Base-by-base conservation (phyloP, 1,140 invertebrate species). In the Drosophila ambigua region DNA sequence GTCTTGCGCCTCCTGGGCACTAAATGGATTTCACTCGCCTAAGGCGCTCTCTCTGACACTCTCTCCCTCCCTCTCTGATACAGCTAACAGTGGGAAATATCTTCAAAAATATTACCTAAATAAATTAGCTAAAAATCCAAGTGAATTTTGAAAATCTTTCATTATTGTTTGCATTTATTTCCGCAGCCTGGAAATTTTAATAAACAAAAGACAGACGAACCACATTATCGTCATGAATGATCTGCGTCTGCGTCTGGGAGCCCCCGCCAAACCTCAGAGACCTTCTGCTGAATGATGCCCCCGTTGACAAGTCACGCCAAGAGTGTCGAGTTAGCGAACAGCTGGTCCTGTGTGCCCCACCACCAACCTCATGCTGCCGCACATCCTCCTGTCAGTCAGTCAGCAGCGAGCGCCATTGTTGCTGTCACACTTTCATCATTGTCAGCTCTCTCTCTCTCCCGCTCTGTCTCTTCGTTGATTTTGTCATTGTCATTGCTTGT, bases 401-500 rank as follows among this genome's bases (percentile, higher is more conserved):
- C 54, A 44, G 23, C 46, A 23, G 20, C 72, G 16, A 59, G 57
- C 73, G 58, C 62, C 78, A 72, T 78, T 85, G 83, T 87, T 62
- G 58, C 66, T 84, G 81, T 85, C 81, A 85, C 81, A 85, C 81
- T 84, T 77, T 20, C 20, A 81, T 81, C 81, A 81, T 74, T 87
- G 82, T 83, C 79, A 87, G 82, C 60, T 62, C 66, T 58, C 61
- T 69, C 35, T 39, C 35, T 39, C 9, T 13, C 11, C 3, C 61
- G 65, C 60, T 51, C 72, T 39, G 23, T 28, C 26, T 28, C 26
- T 28, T 28, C 26, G 11, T 73, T 77, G 75, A 77, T 89, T 84
- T 84, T 80, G 79, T 87, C 80, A 88, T 90, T 88, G 80, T 87
- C 80, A 87, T 85, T 83, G 76, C 63, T 46, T 44, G 55, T 13